These are phyloP conservation scores for Isaurus tuberculatus DNA, from an alignment of 92 coral and sea anemone genomes.

Conservation along the genomic window DNA sequence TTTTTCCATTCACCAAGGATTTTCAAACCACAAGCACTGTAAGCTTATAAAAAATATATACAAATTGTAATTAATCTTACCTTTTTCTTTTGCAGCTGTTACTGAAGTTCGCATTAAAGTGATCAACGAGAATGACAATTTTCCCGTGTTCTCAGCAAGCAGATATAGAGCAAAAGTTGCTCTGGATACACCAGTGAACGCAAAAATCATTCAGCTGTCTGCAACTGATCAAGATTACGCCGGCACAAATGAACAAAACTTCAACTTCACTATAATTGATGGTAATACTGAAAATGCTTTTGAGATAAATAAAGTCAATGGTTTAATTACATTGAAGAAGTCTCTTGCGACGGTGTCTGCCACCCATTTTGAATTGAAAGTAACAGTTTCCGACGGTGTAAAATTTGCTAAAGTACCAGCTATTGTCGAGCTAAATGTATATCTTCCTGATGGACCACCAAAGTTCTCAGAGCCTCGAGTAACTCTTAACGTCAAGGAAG, in stretches of 20 bases:
- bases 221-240: constrained; percentile 81
- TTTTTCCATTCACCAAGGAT: too few species aligned
- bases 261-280: constrained; percentile 59
- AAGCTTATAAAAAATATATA: not conserved
- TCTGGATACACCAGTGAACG: constrained; percentile 67
- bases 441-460: constrained; percentile 89
- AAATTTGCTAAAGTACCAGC: constrained; percentile 49
- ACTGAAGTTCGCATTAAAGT: constrained; percentile 69
- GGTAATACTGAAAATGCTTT: constrained; percentile 85
- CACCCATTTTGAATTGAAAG: constrained; percentile 68
- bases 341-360: constrained; percentile 85
- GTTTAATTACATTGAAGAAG: constrained; percentile 75
- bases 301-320: constrained; percentile 71
- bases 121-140: constrained; percentile 69
- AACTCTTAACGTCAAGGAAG: constrained; percentile 69
- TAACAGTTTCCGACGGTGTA: constrained; percentile 77
- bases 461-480: constrained; percentile 82
- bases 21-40: too few species aligned
- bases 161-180: constrained; percentile 75
- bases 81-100: constrained; percentile 57
- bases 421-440: constrained; percentile 76
- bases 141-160: constrained; percentile 77
- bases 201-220: constrained; percentile 71
- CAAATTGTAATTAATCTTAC: not conserved
- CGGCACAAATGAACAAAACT: constrained; percentile 64